These are phyloP conservation scores for Trachelus stipa DNA, from an alignment of 2,888 invertebrate species.

Conservation along the genomic window DNA sequence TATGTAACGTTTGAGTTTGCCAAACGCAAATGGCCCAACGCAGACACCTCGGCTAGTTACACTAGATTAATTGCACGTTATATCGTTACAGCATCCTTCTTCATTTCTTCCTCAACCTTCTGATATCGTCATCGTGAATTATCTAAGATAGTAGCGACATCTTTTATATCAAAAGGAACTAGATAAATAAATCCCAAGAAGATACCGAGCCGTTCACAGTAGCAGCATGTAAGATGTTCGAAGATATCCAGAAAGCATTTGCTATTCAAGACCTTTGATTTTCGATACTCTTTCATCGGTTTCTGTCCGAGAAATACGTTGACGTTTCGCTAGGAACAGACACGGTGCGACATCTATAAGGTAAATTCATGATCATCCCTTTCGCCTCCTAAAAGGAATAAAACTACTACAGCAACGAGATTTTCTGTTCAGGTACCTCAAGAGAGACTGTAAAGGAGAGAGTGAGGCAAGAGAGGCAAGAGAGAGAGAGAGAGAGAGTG, in stretches of 20 bases:
- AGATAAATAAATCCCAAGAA: background rate
- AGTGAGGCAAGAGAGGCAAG: background rate
- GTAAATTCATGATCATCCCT: conserved; percentile 7
- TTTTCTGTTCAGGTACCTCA: conserved; percentile 32
- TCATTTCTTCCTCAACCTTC: background rate
- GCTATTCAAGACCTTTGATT: background rate
- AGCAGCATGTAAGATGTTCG: background rate
- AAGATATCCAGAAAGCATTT: background rate
- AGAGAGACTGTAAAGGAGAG: background rate
- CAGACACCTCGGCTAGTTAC: background rate
- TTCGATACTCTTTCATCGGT: background rate
- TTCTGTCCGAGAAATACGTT: background rate
- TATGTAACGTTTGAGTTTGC: conserved; percentile 45
- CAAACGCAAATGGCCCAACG: conserved; percentile 30
- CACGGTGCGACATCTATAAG: background rate
- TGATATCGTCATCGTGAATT: background rate
- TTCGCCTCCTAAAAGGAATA: conserved; percentile 2
- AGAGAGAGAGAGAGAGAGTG: background rate
- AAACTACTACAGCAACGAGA: conserved; percentile 34
- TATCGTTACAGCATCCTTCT: background rate
- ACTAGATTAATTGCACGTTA: conserved; percentile 7
- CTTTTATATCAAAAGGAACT: background rate
- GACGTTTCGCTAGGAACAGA: background rate
- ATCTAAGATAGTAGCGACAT: background rate
- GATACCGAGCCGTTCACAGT: background rate